phyloP scores from a whole-genome alignment of 1,140 invertebrate species.

The Brachionus angularis region DNA sequence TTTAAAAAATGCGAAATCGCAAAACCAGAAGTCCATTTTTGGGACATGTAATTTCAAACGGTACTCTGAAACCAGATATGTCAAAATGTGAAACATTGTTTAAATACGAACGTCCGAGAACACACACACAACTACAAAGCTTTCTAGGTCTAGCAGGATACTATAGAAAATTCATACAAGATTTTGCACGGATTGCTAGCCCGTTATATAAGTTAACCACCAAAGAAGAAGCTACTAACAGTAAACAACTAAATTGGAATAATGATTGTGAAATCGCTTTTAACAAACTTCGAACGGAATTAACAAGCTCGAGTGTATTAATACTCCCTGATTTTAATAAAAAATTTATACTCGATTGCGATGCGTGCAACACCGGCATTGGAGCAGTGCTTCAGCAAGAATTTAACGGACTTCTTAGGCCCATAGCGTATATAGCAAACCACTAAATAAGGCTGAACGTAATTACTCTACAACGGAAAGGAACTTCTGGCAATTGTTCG shows the following conservation, averaged over 20 bases:
- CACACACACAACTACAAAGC: conserved; percentile 42
- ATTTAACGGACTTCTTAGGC: neutral
- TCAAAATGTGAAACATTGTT: too few relatives aligned
- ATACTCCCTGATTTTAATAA: conserved; percentile 37
- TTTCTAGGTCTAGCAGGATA: conserved; percentile 45
- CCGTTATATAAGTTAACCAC: conserved; percentile 45
- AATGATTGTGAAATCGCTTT: conserved; percentile 44
- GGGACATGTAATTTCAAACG: conserved; percentile 45
- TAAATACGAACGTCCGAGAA: conserved; percentile 43
- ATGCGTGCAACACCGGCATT: conserved; percentile 45
- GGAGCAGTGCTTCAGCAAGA: conserved; percentile 45
- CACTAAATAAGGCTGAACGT: conserved; percentile 8
- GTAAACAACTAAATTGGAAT: conserved; percentile 22
- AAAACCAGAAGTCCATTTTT: conserved; percentile 26
- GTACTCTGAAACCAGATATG: too few relatives aligned
- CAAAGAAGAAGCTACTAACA: conserved; percentile 37
- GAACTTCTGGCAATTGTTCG: conserved; percentile 55
- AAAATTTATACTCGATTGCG: conserved; percentile 45
- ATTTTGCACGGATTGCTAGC: conserved; percentile 43
- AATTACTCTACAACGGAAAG: conserved; percentile 52
- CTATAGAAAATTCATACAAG: conserved; percentile 45
- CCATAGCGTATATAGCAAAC: conserved; percentile 1
- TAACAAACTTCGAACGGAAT: conserved; percentile 20
- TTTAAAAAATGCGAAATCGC: conserved; percentile 17
- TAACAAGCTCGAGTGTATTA: conserved; percentile 44